Evolutionary conservation across 2,888 invertebrate genomes (phyloP).

Genomic region (Tetheella fluctuosa): DNA sequence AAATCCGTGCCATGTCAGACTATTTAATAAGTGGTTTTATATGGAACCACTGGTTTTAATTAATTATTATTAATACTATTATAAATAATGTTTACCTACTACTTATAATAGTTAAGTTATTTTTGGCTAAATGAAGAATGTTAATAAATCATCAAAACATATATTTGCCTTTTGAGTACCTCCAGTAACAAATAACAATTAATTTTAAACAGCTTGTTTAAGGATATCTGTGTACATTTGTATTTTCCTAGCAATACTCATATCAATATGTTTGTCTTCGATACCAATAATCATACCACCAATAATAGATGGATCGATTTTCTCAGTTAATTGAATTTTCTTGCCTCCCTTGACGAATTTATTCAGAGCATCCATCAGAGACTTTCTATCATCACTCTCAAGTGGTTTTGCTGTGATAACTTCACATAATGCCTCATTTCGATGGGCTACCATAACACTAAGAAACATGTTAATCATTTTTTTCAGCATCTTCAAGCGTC

Average conservation of each 20-base stretch:
- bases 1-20: slow-evolving; percentile 60
- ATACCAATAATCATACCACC: slow-evolving; percentile 72
- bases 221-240: slow-evolving; percentile 66
- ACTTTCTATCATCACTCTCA: slow-evolving; percentile 43
- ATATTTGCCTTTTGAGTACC: slow-evolving; percentile 3
- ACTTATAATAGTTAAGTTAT: slow-evolving; percentile 4
- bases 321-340: slow-evolving; percentile 65
- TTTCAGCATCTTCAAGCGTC: slow-evolving; percentile 59
- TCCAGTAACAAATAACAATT: neutral
- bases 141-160: neutral
- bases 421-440: slow-evolving; percentile 69
- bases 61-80: slow-evolving; percentile 20
- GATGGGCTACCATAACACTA: slow-evolving; percentile 69
- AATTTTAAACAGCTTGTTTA: slow-evolving; percentile 50
- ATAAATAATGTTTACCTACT: slow-evolving; percentile 5
- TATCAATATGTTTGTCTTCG: slow-evolving; percentile 72
- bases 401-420: slow-evolving; percentile 71
- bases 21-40: slow-evolving; percentile 51
- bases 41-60: slow-evolving; percentile 62
- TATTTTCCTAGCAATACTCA: slow-evolving; percentile 66
- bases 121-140: neutral
- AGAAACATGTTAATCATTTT: slow-evolving; percentile 64
- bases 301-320: slow-evolving; percentile 60
- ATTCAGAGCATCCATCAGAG: slow-evolving; percentile 56
- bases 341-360: slow-evolving; percentile 61